phyloP scores from a whole-genome alignment of 2,797 vertebrate genomes.

The Tapera naevia region DNA sequence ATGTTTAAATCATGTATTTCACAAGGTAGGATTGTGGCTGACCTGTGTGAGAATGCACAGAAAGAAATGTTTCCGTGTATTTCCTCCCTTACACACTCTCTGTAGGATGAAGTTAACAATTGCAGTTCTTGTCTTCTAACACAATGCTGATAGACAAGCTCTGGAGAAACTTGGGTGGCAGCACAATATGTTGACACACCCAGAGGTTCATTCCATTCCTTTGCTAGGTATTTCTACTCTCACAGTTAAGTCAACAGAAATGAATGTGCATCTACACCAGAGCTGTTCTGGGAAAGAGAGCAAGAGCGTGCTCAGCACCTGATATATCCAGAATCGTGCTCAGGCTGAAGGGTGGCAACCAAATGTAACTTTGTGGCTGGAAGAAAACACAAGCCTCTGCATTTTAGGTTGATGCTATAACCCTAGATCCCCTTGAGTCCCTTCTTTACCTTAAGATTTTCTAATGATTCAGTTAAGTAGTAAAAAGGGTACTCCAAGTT shows the following conservation, averaged over 20 bases:
- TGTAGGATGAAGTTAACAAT: background rate
- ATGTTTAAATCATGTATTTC: background rate
- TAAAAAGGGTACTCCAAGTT: background rate
- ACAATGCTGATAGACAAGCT: background rate
- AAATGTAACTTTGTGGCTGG: fast-evolving
- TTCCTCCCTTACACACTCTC: background rate
- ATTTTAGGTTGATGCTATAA: background rate
- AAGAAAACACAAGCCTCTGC: background rate
- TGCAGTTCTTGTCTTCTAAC: background rate
- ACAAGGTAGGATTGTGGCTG: background rate
- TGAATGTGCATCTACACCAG: fast-evolving
- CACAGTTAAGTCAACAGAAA: background rate
- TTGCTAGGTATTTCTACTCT: background rate
- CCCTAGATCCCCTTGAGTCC: fast-evolving
- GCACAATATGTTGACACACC: background rate
- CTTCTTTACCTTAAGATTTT: background rate
- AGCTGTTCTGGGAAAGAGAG: background rate
- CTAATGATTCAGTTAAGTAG: background rate
- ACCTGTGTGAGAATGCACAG: background rate
- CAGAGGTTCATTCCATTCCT: background rate
- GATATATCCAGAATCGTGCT: background rate
- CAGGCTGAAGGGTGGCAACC: too few relatives aligned
- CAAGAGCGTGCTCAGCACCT: background rate
- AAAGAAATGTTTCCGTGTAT: background rate
- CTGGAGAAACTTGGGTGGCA: background rate